phyloP scores from a whole-genome alignment of 1,140 invertebrate species.

The Drosophila elegans region DNA sequence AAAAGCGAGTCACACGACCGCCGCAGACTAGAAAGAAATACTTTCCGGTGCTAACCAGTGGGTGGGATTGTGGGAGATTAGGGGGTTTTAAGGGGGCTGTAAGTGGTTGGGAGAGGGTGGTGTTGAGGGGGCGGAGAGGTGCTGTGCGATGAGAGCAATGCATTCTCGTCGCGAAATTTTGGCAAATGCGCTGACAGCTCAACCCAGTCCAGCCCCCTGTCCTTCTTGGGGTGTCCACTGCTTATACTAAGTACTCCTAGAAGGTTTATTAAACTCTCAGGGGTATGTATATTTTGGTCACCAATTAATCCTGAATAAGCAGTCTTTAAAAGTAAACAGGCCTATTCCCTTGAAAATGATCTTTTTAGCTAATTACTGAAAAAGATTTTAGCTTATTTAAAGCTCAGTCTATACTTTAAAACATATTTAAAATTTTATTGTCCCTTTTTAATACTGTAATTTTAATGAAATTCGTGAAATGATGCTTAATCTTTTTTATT shows the following conservation, averaged over 20 bases:
- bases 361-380: too few relatives aligned
- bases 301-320: too few relatives aligned
- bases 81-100: slow-evolving; percentile 12
- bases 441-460: too few relatives aligned
- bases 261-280: slow-evolving; percentile 6
- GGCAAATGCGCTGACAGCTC: slow-evolving; percentile 50
- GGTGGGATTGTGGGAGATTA: slow-evolving; percentile 1
- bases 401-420: too few relatives aligned
- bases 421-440: too few relatives aligned
- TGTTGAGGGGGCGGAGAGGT: background rate
- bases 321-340: too few relatives aligned
- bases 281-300: background rate
- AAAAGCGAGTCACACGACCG: slow-evolving; percentile 63
- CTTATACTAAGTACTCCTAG: slow-evolving; percentile 33
- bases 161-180: slow-evolving; percentile 35
- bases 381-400: too few relatives aligned
- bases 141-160: slow-evolving; percentile 44
- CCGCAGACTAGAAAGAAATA: slow-evolving; percentile 40
- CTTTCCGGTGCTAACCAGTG: slow-evolving; percentile 48
- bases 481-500: too few relatives aligned
- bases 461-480: too few relatives aligned
- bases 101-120: slow-evolving; percentile 14
- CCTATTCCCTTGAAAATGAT: too few relatives aligned
- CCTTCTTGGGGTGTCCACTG: slow-evolving; percentile 52
- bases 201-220: slow-evolving; percentile 43